Evolutionary conservation across 2,888 invertebrate species (phyloP).

Genomic region (Drosophila aldrichi): DNA sequence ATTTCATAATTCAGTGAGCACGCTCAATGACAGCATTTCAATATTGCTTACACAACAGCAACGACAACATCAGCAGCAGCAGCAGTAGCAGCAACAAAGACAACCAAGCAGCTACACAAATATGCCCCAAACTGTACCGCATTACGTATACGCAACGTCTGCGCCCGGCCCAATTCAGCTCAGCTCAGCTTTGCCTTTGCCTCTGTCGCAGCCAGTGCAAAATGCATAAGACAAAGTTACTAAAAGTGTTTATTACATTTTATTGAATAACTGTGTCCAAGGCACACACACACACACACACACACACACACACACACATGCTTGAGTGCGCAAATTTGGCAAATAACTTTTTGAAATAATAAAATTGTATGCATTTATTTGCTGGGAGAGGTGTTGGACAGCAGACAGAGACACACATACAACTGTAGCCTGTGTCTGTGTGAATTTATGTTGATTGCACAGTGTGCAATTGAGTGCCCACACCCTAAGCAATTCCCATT

Average conservation of each 20-base stretch:
- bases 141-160: slow-evolving; percentile 72
- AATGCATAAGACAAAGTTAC: slow-evolving; percentile 78
- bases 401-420: background rate
- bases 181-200: slow-evolving; percentile 13
- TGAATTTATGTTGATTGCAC: slow-evolving; percentile 73
- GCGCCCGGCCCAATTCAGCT: slow-evolving; percentile 14
- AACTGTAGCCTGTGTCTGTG: too few relatives aligned
- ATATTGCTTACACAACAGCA: slow-evolving; percentile 72
- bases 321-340: slow-evolving; percentile 61
- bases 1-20: slow-evolving; percentile 85
- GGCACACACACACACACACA: slow-evolving; percentile 15
- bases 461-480: slow-evolving; percentile 45
- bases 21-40: slow-evolving; percentile 78
- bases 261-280: slow-evolving; percentile 72
- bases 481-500: slow-evolving; percentile 9
- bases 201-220: slow-evolving; percentile 46
- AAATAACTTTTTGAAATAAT: slow-evolving; percentile 75
- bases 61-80: slow-evolving; percentile 12
- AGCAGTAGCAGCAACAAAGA: slow-evolving; percentile 12
- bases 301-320: slow-evolving; percentile 36
- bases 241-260: slow-evolving; percentile 79
- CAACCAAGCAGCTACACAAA: slow-evolving; percentile 44
- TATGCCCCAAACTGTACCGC: slow-evolving; percentile 53
- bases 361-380: slow-evolving; percentile 76
- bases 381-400: slow-evolving; percentile 10